phyloP scores from a whole-genome alignment of 1,140 invertebrate species.

The Bicyclus anynana region DNA sequence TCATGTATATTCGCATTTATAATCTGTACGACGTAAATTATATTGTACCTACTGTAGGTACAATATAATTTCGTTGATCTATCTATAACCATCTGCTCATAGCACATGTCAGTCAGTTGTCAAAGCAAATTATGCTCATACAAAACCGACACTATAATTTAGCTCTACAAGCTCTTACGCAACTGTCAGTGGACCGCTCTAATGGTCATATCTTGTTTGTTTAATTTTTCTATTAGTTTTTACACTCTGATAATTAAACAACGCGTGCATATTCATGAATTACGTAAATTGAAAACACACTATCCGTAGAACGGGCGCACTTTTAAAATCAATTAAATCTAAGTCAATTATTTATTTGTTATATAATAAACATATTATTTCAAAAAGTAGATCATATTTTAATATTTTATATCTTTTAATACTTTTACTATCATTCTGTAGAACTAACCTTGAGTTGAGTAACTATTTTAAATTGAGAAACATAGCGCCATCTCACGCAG shows the following conservation, averaged over 20 bases:
- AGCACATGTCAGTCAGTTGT: neutral
- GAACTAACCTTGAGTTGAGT: neutral
- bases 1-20: no score
- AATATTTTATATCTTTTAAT: no score
- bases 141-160: neutral
- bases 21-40: no score
- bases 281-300: slow-evolving; percentile 7
- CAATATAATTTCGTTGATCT: no score
- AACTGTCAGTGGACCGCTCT: neutral
- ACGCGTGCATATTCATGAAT: slow-evolving; percentile 10
- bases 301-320: slow-evolving; percentile 1
- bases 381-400: neutral
- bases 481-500: neutral
- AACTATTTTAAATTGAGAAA: neutral
- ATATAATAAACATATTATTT: neutral
- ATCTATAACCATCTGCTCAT: no score
- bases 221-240: neutral
- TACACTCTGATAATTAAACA: slow-evolving; percentile 8
- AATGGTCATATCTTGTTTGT: neutral
- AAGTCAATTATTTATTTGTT: neutral
- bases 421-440: no score
- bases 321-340: neutral
- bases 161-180: neutral
- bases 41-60: no score
- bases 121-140: neutral